Evolutionary conservation across 1,140 invertebrate species (phyloP).

Genomic region (Sinonovacula constricta): DNA sequence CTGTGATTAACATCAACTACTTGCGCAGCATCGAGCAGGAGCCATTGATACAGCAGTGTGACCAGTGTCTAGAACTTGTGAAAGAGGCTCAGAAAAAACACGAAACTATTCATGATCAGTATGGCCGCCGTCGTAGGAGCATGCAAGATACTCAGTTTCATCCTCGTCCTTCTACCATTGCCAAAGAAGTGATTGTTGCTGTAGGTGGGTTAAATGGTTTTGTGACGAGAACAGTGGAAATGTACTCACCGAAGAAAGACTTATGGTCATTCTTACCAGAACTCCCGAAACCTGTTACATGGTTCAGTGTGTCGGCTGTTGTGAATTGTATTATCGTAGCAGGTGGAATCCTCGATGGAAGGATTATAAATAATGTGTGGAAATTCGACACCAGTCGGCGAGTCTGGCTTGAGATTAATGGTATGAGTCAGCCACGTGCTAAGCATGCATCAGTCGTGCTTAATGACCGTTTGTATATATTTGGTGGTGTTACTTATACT

Average conservation of each 20-base stretch:
- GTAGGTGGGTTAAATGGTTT: slow-evolving; percentile 70
- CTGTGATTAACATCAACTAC: slow-evolving; percentile 67
- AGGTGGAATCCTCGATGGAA: slow-evolving; percentile 74
- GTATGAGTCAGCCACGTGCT: slow-evolving; percentile 72
- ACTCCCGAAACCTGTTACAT: slow-evolving; percentile 69
- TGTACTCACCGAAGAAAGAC: slow-evolving; percentile 75
- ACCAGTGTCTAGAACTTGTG: slow-evolving; percentile 70
- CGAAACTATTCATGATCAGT: slow-evolving; percentile 67
- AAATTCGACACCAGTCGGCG: slow-evolving; percentile 71
- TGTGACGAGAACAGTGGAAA: slow-evolving; percentile 69
- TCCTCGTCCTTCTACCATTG: slow-evolving; percentile 76
- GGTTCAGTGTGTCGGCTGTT: slow-evolving; percentile 70
- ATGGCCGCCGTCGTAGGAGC: slow-evolving; percentile 70
- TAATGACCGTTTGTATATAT: slow-evolving; percentile 71
- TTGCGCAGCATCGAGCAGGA: slow-evolving; percentile 68
- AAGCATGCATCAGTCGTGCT: slow-evolving; percentile 72
- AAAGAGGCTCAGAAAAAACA: slow-evolving; percentile 71
- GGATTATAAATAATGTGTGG: slow-evolving; percentile 73
- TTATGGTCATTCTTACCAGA: slow-evolving; percentile 72
- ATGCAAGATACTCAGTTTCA: slow-evolving; percentile 70
- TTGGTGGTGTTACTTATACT: slow-evolving; percentile 73
- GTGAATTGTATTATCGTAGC: slow-evolving; percentile 74
- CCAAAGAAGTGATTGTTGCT: slow-evolving; percentile 75
- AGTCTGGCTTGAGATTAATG: slow-evolving; percentile 65
- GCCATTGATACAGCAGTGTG: slow-evolving; percentile 66